Evolutionary conservation across 2,113 vertebrate genomes (phyloP).

Genomic region (Myiopsitta monachus): DNA sequence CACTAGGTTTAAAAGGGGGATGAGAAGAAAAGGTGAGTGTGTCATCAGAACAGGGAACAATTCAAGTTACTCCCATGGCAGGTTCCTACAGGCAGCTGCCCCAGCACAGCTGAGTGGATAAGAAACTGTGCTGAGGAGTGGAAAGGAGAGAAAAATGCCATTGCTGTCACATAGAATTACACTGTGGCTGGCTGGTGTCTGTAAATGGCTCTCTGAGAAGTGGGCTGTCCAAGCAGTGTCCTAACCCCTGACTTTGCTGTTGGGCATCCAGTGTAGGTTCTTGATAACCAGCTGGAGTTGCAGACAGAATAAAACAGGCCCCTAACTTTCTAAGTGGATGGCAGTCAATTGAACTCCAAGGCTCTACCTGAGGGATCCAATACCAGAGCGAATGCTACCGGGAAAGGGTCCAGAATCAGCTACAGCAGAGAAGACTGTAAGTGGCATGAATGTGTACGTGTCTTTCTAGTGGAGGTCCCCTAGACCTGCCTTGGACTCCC

Average conservation of each 20-base stretch:
- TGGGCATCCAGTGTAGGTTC: background rate
- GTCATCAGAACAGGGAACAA: background rate
- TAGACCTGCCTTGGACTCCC: background rate
- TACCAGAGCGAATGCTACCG: background rate
- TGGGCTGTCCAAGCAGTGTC: background rate
- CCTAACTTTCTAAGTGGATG: background rate
- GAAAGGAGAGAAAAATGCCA: background rate
- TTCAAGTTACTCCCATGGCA: background rate
- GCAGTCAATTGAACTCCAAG: background rate
- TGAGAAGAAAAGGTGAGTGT: background rate
- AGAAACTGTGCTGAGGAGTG: background rate
- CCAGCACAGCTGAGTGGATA: background rate
- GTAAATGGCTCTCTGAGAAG: background rate
- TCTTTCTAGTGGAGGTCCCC: background rate
- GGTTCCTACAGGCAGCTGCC: background rate
- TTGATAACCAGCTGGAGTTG: background rate
- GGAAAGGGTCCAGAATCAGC: background rate
- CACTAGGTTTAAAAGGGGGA: background rate
- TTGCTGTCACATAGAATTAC: background rate
- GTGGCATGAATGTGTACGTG: background rate
- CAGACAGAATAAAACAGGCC: background rate
- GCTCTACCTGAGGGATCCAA: background rate
- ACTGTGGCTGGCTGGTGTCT: background rate
- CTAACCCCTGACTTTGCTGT: background rate
- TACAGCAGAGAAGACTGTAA: background rate